Percentiles rank a stretch among this genome's conserved stretches.
Conservation (phyloP, 2,888 invertebrate genomes). For the Monoplex corrugatus region DNA sequence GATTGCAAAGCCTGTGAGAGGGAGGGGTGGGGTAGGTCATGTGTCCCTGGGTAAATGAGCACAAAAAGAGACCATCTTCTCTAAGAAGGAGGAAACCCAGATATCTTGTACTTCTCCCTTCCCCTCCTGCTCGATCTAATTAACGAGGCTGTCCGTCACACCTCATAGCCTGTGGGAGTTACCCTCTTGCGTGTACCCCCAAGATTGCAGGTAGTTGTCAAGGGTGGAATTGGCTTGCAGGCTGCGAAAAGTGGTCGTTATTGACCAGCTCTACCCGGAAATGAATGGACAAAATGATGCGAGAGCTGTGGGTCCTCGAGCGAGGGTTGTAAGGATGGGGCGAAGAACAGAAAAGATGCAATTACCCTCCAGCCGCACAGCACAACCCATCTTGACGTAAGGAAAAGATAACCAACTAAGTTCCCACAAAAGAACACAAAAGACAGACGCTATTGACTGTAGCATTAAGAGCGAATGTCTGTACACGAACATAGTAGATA, state of each 20-base stretch:
- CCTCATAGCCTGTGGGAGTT: not conserved
- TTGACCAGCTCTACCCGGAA: not conserved
- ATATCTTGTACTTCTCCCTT: not conserved
- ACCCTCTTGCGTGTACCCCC: not conserved
- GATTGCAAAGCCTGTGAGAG: too few relatives aligned
- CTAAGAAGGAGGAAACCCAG: not conserved
- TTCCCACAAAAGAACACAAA: too few relatives aligned
- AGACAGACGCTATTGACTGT: too few relatives aligned
- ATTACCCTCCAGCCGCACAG: too few relatives aligned
- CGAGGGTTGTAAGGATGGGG: not conserved
- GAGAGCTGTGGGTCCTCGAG: not conserved
- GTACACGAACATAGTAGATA: too few relatives aligned
- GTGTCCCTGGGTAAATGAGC: too few relatives aligned
- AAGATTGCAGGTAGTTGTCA: not conserved
- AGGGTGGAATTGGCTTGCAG: not conserved
- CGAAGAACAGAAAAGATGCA: not conserved
- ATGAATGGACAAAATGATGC: not conserved
- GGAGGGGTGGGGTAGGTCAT: too few relatives aligned
- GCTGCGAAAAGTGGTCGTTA: conserved; percentile 1
- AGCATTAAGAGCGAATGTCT: too few relatives aligned
- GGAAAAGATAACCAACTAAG: too few relatives aligned
- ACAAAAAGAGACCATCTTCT: not conserved
- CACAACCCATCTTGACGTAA: too few relatives aligned
- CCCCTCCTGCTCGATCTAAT: not conserved
- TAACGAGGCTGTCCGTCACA: not conserved